Evolutionary conservation across 1,140 invertebrate genomes (phyloP), one percentile per base, ranked within the genome.

Genomic region (Drosophila burlai): DNA sequence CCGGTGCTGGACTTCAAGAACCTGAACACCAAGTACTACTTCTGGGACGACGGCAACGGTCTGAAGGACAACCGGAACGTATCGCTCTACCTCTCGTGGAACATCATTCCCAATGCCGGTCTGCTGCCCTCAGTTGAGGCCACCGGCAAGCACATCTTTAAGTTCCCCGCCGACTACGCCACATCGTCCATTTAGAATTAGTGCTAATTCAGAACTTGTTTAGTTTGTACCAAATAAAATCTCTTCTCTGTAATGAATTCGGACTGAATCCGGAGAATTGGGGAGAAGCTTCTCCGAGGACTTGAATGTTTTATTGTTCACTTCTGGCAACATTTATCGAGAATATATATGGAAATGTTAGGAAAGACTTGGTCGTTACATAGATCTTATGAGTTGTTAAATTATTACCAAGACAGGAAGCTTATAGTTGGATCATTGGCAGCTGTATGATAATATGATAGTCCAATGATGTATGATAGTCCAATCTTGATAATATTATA

Each of bases 1-100:
- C 96, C 98, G 36, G 94, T 97, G 18, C 92, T 99, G 42, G 96
- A 98, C 85, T 97, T 98, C 78, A 98, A 98, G 93, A 98, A 98
- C 92, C 96, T 98, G 94, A 98, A 99, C 91, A 98, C 98, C 4
- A 99, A 99, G 93, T 99, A 99, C 94, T 99, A 99, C 93, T 99
- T 99, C 94, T 99, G 98, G 97, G 99, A 99, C 95, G 99, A 99
- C 95, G 99, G 99, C 52, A 98, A 98, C 94, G 98, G 99, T 92
- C 94, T 99, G 15, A 97, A 95, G 89, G 97, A 96, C 52, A 98
- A 99, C 93, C 96, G 97, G 83, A 99, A 99, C 94, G 96, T 99
- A 2, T 98, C 98, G 4, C 94, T 99, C 55, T 97, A 96, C n/a
- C 93, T 99, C 16, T 98, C 97, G 1, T 99, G 98, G 98, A 99